These are phyloP conservation scores for Rhorus exstirpatorius DNA, from an alignment of 2,888 invertebrate species.

Conservation along the genomic window DNA sequence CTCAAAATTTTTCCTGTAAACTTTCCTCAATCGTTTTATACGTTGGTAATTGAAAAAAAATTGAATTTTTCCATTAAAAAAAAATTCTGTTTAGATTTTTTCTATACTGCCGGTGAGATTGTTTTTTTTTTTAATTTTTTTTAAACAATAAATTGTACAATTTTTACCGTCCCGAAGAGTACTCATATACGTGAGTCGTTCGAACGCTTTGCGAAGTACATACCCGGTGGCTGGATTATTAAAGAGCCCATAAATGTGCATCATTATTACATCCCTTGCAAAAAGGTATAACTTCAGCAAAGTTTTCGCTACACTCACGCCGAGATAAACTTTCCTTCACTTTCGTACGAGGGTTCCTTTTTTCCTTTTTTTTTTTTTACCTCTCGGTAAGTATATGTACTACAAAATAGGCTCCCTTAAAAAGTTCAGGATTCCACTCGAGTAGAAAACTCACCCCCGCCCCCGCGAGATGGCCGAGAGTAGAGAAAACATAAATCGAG, in stretches of 20 bases:
- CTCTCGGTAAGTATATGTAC: conserved; percentile 13
- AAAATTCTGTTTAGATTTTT: no score
- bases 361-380: conserved; percentile 19
- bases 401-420: conserved; percentile 57
- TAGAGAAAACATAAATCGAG: conserved; percentile 79
- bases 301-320: neutral
- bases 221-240: neutral
- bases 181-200: neutral
- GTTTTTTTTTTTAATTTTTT: neutral
- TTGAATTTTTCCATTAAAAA: no score
- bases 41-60: no score
- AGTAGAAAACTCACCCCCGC: conserved; percentile 30
- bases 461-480: conserved; percentile 1
- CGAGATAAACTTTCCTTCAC: conserved; percentile 41
- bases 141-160: neutral
- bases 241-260: conserved; percentile 30
- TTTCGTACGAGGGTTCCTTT: conserved; percentile 20
- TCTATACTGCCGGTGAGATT: no score
- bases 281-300: conserved; percentile 5
- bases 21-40: no score
- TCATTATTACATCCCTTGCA: conserved; percentile 36
- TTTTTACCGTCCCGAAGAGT: neutral
- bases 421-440: conserved; percentile 55
- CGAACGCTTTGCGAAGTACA: conserved; percentile 13
- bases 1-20: no score